These are phyloP conservation scores for Trichonephila inaurata DNA, from an alignment of 1,140 invertebrate species.

Conservation along the genomic window DNA sequence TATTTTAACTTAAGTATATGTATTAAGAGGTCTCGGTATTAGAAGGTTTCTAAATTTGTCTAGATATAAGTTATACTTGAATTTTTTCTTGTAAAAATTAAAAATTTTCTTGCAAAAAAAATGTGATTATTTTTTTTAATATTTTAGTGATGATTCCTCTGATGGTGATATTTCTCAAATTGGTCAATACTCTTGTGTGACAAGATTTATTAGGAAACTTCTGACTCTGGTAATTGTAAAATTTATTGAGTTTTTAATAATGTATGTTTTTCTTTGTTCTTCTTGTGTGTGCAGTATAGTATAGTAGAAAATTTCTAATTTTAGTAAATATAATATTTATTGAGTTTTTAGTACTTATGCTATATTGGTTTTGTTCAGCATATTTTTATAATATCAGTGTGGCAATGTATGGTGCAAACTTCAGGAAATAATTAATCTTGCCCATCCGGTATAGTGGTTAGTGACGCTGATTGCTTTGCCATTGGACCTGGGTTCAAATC, in stretches of 20 bases:
- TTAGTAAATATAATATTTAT: slow-evolving; percentile 84
- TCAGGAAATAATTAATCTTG: no score
- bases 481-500: no score
- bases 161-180: slow-evolving; percentile 85
- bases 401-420: no score
- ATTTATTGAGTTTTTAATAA: background rate
- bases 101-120: background rate
- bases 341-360: background rate
- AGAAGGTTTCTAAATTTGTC: background rate
- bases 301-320: slow-evolving; percentile 92
- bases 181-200: slow-evolving; percentile 93
- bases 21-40: no score
- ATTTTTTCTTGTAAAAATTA: background rate
- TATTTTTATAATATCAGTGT: background rate
- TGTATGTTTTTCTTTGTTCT: no score
- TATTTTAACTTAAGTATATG: no score
- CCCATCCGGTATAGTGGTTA: no score
- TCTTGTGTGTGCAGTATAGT: slow-evolving; percentile 89
- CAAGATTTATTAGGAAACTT: slow-evolving; percentile 93
- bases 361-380: background rate
- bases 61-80: background rate
- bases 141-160: slow-evolving; percentile 84
- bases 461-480: no score
- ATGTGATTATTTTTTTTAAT: no score
- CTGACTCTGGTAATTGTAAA: slow-evolving; percentile 87